A percentile compares a stretch with the other conserved stretches of the same genome.
These are phyloP conservation scores for Bombus balteatus DNA, from an alignment of 1,140 invertebrate species.

Conservation along the genomic window DNA sequence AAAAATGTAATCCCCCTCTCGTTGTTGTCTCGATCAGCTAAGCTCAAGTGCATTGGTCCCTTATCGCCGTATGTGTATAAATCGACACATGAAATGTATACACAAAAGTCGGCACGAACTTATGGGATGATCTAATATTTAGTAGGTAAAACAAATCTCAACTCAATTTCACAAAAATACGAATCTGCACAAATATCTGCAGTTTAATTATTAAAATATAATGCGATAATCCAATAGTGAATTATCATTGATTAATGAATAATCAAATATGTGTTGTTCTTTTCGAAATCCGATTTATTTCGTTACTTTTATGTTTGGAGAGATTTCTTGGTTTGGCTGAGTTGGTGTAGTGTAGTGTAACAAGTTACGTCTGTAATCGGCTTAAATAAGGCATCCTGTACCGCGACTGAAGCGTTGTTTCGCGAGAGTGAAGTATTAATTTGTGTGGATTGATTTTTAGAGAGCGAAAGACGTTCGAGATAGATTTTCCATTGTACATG, in stretches of 20 bases:
- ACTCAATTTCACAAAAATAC: neutral
- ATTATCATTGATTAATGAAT: neutral
- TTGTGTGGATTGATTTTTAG: slow-evolving; percentile 31
- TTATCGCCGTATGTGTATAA: too few relatives aligned
- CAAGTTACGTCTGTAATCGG: slow-evolving; percentile 46
- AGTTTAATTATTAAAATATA: neutral
- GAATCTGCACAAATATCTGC: neutral
- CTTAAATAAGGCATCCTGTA: slow-evolving; percentile 30
- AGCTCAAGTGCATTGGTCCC: too few relatives aligned
- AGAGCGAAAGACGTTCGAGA: neutral
- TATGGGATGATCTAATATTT: neutral
- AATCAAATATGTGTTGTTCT: neutral
- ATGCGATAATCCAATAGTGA: too few relatives aligned
- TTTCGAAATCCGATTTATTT: neutral
- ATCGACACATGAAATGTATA: too few relatives aligned
- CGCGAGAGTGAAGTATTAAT: slow-evolving; percentile 42
- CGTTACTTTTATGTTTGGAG: neutral
- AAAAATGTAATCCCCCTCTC: too few relatives aligned
- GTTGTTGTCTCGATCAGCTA: too few relatives aligned
- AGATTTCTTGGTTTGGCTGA: neutral
- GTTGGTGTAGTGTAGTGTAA: slow-evolving; percentile 35
- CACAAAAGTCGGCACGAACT: too few relatives aligned
- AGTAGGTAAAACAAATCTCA: neutral
- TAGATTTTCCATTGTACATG: slow-evolving; percentile 54
- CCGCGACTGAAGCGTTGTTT: slow-evolving; percentile 50